Percentiles rank a stretch among this genome's conserved stretches.
Conservation (phyloP, 1,140 invertebrate species). For the Drosophila varians region DNA sequence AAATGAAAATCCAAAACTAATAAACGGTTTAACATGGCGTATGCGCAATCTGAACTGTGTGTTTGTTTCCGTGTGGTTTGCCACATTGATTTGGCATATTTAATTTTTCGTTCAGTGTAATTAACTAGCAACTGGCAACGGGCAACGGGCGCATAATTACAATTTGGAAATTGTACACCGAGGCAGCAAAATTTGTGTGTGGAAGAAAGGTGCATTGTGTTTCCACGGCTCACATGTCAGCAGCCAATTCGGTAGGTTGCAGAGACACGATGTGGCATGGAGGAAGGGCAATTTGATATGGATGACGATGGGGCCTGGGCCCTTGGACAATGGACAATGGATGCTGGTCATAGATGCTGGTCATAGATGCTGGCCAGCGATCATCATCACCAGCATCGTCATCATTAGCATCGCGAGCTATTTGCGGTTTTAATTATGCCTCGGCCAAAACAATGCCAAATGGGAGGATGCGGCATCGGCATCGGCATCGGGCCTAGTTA, state of each 20-base stretch:
- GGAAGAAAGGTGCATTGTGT: conserved; percentile 50
- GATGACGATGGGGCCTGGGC: neutral
- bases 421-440: conserved; percentile 58
- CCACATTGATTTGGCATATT: conserved; percentile 41
- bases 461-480: neutral
- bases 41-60: conserved; percentile 16
- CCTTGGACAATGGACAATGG: conserved; percentile 38
- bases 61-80: conserved; percentile 3
- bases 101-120: conserved; percentile 39
- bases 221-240: conserved; percentile 43
- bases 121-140: conserved; percentile 40
- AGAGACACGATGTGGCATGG: neutral
- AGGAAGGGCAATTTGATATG: conserved; percentile 27
- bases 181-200: conserved; percentile 3
- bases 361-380: conserved; percentile 31
- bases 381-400: conserved; percentile 1
- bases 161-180: conserved; percentile 38
- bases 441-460: conserved; percentile 24
- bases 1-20: conserved; percentile 50
- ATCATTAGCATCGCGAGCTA: conserved; percentile 20
- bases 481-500: neutral
- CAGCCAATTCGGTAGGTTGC: conserved; percentile 2
- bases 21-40: conserved; percentile 51
- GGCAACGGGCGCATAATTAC: conserved; percentile 47
- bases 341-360: conserved; percentile 45